phyloP scores from a whole-genome alignment of 2,888 invertebrate genomes.

The Cryptocephalus moraei region DNA sequence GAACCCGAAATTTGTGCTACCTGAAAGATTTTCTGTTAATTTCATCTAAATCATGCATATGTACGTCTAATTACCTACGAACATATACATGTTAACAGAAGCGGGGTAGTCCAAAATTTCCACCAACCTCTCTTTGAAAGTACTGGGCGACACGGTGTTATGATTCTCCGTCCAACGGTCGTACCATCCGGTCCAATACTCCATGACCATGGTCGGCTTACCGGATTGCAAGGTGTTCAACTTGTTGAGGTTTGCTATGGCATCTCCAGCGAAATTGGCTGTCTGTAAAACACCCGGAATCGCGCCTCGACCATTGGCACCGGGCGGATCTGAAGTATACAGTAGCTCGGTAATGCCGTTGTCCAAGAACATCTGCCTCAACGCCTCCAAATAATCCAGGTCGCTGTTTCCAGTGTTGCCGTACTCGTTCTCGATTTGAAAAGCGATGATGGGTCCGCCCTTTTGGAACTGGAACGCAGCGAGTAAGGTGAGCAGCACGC shows the following conservation, averaged over 20 bases:
- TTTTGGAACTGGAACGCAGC: conserved; percentile 49
- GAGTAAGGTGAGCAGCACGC: conserved; percentile 38
- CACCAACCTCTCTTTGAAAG: conserved; percentile 13
- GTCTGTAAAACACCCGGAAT: no score
- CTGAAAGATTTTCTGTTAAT: conserved; percentile 34
- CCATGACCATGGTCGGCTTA: conserved; percentile 44
- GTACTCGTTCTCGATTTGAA: conserved; percentile 66
- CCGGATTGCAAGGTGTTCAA: conserved; percentile 37
- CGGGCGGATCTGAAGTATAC: no score
- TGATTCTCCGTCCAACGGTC: conserved; percentile 42
- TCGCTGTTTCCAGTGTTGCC: no score
- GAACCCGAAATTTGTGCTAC: conserved; percentile 78
- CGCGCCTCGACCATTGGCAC: no score
- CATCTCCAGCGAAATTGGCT: no score
- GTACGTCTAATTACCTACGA: conserved; percentile 41
- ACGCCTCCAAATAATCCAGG: no score
- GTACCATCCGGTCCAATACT: conserved; percentile 52
- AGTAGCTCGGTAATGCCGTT: no score
- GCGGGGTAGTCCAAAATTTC: conserved; percentile 31
- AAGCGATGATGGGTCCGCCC: conserved; percentile 79
- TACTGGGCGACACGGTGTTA: conserved; percentile 16
- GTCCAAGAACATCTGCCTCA: no score
- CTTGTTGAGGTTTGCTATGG: no score
- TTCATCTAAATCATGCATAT: no score
- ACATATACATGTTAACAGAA: conserved; percentile 83